Base-by-base conservation (phyloP, 2,113 vertebrate genomes). In the Oryzias woworae region DNA sequence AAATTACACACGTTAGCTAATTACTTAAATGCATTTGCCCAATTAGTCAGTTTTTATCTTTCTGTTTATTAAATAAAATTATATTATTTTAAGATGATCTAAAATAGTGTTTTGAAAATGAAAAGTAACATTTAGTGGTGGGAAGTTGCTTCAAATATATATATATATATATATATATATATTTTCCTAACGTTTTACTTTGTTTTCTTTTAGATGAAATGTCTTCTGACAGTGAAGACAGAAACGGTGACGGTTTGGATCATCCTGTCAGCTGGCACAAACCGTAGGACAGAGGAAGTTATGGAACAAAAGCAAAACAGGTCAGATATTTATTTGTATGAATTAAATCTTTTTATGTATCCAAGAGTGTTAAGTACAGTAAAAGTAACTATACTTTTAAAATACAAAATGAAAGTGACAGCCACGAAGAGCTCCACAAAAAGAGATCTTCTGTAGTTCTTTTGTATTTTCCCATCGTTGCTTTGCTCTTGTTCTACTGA, bases 191-290 rank as follows among this genome's bases (percentile, higher is more conserved):
- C 20, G 1, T 14, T n/a, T 45, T 17, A 0, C 2, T 24, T 15
- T 24, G 14, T 43, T 14, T 49, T 50, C 52, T 18, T 69, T 24
- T 72, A 96, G 94, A 82, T 77, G 71, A 85, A 90, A 96, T 97
- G 96, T 93, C 93, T 87, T 94, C 92, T 83, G 91, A 91, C 90
- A 89, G 85, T 92, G 92, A 91, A 83, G 92, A 91, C 31, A 80
- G 85, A 36, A 89, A 91, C 45, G 83, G 90, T 63, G 80, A 82
- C 73, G 72, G 74, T 83, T 46, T 64, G 75, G 85, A 86, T 23
- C 86, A 90, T 77, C 81, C 73, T 78, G 67, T 41, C 54, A 68
- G 77, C 43, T 56, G 78, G 86, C 90, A 93, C 86, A 88, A 85
- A 85, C 72, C 82, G 72, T 90, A 85, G 55, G 94, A 92, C 89